Base-by-base conservation (phyloP, 2,888 invertebrate species). In the Allophyes oxyacanthae region DNA sequence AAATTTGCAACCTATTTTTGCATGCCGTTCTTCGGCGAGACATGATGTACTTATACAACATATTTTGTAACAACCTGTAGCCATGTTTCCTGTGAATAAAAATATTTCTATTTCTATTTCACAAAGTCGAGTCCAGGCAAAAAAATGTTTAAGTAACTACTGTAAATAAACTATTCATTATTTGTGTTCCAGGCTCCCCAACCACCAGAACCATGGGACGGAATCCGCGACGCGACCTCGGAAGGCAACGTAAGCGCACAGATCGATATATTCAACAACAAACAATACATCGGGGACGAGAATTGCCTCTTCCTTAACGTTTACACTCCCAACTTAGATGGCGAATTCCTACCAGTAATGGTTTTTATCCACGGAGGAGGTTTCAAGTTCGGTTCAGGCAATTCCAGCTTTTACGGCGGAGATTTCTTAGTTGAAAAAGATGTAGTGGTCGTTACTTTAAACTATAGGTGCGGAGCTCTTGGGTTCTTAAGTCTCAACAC, bases 281-380 rank as follows among this genome's bases (percentile, higher is more conserved):
- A 94, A 43, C 74, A 86, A 3, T 92, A 92, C 58, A 76, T 86
- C 0, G 96, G 96, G 0, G 90, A 86, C 46, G 96, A 97, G 72
- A 96, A 96, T 83, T 97, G 96, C 72, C 92, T 97, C 0, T 96
- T 95, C 80, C 88, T 97, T 1, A 97, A 96, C 80, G 94, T 96
- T 0, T 96, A 95, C 85, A 95, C 95, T 0, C 96, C 96, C 0
- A 94, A 91, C 64, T 82, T 96, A 42, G 93, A 94, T 42, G 86
- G 88, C 0, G 87, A 85, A 0, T 88, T 90, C 75, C 85, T 92
- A 0, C 95, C 95, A 0, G 95, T 95, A 6, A 95, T 95, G 95
- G 82, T 95, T 1, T 95, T 84, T 82, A 88, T 95, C 45, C 95
- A 95, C 40, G 95, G 95, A 1, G 95, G 95, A 0, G 95, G 90